phyloP scores from a whole-genome alignment of 2,113 vertebrate species.

The Erythrolamprus reginae region DNA sequence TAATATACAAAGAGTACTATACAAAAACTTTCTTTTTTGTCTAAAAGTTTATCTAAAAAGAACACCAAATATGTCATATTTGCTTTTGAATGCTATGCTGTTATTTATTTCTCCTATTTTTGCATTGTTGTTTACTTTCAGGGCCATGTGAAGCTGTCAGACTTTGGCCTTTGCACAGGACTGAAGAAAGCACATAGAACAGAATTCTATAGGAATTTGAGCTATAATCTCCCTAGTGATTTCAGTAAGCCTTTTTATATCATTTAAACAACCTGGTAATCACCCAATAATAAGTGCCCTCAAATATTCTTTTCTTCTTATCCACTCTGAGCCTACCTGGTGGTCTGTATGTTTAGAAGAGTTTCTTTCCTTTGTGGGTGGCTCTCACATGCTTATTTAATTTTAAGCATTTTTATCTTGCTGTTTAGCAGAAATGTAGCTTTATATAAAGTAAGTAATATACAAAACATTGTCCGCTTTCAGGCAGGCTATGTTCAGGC shows the following conservation, averaged over 20 bases:
- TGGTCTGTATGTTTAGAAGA: background rate
- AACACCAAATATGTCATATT: background rate
- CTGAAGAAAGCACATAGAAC: slow-evolving; percentile 96
- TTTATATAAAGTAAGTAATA: background rate
- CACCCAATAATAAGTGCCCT: background rate
- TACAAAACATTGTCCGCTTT: background rate
- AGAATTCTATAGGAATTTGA: slow-evolving; percentile 96
- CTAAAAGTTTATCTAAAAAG: background rate
- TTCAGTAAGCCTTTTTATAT: slow-evolving; percentile 80
- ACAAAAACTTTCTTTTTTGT: background rate
- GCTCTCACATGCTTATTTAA: background rate
- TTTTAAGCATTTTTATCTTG: background rate
- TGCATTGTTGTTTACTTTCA: slow-evolving; percentile 34
- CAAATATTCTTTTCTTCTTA: background rate
- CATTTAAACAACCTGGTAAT: background rate
- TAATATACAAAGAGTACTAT: background rate
- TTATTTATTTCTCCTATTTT: background rate
- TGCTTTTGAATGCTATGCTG: background rate
- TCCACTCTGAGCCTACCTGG: background rate
- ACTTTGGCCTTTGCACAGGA: slow-evolving; percentile 96
- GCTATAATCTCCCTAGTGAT: slow-evolving; percentile 93
- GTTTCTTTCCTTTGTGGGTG: background rate
- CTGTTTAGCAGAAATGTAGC: background rate
- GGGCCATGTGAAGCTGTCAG: slow-evolving; percentile 97
- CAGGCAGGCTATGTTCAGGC: background rate